A percentile compares a stretch with the other conserved stretches of the same genome.
Conservation (phyloP, 2,113 vertebrate genomes). For the Naja naja region DNA sequence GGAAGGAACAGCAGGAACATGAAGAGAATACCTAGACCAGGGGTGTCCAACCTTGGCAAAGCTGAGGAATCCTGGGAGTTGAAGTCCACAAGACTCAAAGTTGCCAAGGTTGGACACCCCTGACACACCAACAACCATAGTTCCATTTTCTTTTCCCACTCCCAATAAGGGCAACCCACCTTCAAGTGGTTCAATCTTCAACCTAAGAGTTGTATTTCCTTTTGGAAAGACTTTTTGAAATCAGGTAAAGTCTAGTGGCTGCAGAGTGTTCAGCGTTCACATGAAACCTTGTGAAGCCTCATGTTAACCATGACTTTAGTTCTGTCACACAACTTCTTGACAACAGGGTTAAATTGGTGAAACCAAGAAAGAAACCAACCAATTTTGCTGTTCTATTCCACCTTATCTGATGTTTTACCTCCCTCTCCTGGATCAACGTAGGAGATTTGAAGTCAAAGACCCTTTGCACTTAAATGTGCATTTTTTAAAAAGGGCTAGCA, state of each 20-base stretch:
- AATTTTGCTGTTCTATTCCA: background rate
- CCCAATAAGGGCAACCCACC: background rate
- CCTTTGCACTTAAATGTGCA: background rate
- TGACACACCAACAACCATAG: background rate
- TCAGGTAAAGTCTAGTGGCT: background rate
- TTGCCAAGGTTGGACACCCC: background rate
- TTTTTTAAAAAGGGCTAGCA: background rate
- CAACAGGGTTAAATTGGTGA: background rate
- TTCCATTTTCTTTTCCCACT: background rate
- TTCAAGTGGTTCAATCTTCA: background rate
- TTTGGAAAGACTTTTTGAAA: background rate
- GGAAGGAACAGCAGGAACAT: background rate
- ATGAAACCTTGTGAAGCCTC: background rate
- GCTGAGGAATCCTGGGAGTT: background rate
- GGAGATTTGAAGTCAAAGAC: background rate
- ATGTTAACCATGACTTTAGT: background rate
- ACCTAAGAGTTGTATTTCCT: background rate
- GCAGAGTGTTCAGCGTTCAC: background rate
- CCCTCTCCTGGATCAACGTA: background rate
- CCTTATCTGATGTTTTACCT: background rate
- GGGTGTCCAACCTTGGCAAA: background rate
- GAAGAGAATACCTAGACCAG: background rate
- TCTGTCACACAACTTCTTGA: background rate
- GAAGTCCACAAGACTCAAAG: background rate
- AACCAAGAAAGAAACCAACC: background rate